phyloP scores from a whole-genome alignment of 2,888 invertebrate genomes.

The Amphiduros pacificus region DNA sequence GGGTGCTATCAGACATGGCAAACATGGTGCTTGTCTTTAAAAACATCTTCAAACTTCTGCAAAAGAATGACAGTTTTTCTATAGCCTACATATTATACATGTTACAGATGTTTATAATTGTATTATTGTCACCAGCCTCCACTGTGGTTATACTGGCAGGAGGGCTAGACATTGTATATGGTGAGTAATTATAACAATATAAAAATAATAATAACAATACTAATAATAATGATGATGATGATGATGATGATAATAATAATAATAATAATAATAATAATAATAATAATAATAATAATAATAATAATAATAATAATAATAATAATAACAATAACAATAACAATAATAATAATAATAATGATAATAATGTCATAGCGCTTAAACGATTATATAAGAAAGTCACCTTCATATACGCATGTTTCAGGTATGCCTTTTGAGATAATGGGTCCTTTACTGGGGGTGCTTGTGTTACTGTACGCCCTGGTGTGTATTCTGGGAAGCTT shows the following conservation, averaged over 20 bases:
- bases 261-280: too few species aligned
- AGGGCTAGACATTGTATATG: conserved; percentile 36
- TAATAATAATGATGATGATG: too few species aligned
- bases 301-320: too few species aligned
- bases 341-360: too few species aligned
- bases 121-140: conserved; percentile 36
- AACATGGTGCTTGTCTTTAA: conserved; percentile 34
- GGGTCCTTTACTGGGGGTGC: conserved; percentile 24
- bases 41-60: conserved; percentile 30
- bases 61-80: conserved; percentile 33
- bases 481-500: conserved; percentile 29
- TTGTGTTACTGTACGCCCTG: conserved; percentile 27
- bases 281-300: too few species aligned
- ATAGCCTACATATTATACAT: conserved; percentile 35
- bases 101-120: conserved; percentile 35
- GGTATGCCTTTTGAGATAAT: conserved; percentile 21
- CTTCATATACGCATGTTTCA: too few species aligned
- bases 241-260: too few species aligned
- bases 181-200: too few species aligned
- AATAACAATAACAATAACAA: too few species aligned
- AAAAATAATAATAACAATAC: too few species aligned
- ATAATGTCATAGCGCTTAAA: too few species aligned
- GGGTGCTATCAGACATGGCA: conserved; percentile 39
- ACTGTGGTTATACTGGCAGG: conserved; percentile 38
- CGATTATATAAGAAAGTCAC: too few species aligned